A percentile compares a stretch with the other conserved stretches of the same genome.
Conservation (phyloP, 2,888 invertebrate genomes). For the Tenthredo mesomela region DNA sequence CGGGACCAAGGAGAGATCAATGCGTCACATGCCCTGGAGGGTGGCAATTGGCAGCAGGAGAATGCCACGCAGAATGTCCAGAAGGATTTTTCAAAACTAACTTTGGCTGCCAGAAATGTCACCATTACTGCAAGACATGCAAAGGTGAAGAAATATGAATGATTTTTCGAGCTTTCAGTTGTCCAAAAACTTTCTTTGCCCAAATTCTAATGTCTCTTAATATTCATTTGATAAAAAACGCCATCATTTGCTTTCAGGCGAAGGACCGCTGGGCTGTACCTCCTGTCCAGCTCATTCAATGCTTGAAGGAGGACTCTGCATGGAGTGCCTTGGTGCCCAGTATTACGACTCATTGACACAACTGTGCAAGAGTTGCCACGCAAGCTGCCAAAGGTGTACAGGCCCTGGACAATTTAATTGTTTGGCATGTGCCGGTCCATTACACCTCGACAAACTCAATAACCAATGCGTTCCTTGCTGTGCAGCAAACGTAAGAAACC, state of each 20-base stretch:
- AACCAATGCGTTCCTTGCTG: slow-evolving; percentile 90
- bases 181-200: neutral
- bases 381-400: slow-evolving; percentile 84
- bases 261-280: slow-evolving; percentile 87
- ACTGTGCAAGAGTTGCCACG: slow-evolving; percentile 84
- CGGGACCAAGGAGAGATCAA: slow-evolving; percentile 90
- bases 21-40: slow-evolving; percentile 91
- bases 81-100: slow-evolving; percentile 91
- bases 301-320: slow-evolving; percentile 87
- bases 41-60: slow-evolving; percentile 91
- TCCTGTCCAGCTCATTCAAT: slow-evolving; percentile 87
- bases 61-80: slow-evolving; percentile 92
- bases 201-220: slow-evolving; percentile 42
- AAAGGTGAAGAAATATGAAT: slow-evolving; percentile 81
- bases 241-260: slow-evolving; percentile 77
- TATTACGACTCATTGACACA: slow-evolving; percentile 86
- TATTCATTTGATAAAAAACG: neutral
- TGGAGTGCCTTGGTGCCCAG: slow-evolving; percentile 87
- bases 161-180: neutral
- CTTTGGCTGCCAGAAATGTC: slow-evolving; percentile 92
- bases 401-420: slow-evolving; percentile 87
- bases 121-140: slow-evolving; percentile 93
- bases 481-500: slow-evolving; percentile 66
- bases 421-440: slow-evolving; percentile 83
- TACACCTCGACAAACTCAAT: slow-evolving; percentile 85